These are phyloP conservation scores for Drosophila prosaltans DNA, from an alignment of 1,140 invertebrate species.

Conservation along the genomic window DNA sequence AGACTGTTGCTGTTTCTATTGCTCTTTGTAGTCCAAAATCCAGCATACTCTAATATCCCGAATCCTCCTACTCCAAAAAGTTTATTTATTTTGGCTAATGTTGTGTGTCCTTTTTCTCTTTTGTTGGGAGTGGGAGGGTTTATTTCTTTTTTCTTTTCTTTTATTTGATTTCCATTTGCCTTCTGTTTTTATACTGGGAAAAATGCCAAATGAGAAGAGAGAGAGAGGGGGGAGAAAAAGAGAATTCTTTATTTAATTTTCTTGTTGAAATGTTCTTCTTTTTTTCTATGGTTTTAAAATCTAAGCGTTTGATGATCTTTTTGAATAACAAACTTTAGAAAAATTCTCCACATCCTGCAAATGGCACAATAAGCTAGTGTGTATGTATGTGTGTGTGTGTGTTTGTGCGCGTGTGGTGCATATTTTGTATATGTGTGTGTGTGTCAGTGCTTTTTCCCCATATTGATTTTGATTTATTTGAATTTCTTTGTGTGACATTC, in stretches of 20 bases:
- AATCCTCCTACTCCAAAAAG: not conserved
- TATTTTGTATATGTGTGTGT: slow-evolving; percentile 29
- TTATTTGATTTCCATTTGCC: slow-evolving; percentile 73
- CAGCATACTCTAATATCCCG: not conserved
- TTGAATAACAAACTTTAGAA: slow-evolving; percentile 42
- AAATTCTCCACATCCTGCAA: slow-evolving; percentile 10
- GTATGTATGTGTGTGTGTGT: slow-evolving; percentile 22
- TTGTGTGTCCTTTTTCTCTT: slow-evolving; percentile 52
- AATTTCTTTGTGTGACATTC: slow-evolving; percentile 35
- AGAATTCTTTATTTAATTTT: slow-evolving; percentile 57
- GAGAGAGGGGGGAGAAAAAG: slow-evolving; percentile 16
- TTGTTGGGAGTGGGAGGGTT: not conserved
- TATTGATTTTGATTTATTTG: slow-evolving; percentile 57
- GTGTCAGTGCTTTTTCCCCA: slow-evolving; percentile 19
- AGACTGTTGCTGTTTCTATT: not conserved
- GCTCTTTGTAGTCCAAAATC: not conserved
- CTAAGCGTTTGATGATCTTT: slow-evolving; percentile 51
- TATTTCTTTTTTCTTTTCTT: not conserved
- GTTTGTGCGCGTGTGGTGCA: not conserved
- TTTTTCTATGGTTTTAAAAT: slow-evolving; percentile 24
- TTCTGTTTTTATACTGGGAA: slow-evolving; percentile 51
- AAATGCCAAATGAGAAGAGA: slow-evolving; percentile 33
- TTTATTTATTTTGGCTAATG: slow-evolving; percentile 59
- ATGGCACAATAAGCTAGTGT: not conserved
- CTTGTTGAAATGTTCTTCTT: slow-evolving; percentile 29